Evolutionary conservation across 2,888 invertebrate genomes (phyloP), one percentile per base, ranked within the genome.

Genomic region (Cheilosia impressa): DNA sequence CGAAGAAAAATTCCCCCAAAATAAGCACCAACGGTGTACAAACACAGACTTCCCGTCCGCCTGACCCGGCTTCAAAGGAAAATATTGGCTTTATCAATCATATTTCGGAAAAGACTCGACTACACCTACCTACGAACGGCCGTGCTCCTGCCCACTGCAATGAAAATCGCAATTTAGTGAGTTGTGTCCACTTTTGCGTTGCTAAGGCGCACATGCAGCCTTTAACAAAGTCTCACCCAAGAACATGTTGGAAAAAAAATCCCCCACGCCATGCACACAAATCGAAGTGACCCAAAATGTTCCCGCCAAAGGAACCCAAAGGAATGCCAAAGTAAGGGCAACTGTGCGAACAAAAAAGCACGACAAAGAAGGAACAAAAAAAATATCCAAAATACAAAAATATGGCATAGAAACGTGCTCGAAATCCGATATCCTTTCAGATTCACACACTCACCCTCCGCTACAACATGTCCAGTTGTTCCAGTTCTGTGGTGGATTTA

Each of bases 391-490:
- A 57, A 66, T 47, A 80, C 73, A 79, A 65, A 79, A 80, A 75
- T 80, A 84, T 85, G 76, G 71, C 76, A 85, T 76, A 58, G 76
- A 81, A 81, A 85, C 81, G 85, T 85, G 85, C 76, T 62, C 41
- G 81, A 85, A 85, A 85, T 85, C 81, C 62, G 85, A 85, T 85
- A 85, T 85, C 85, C 81, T 85, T 80, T 77, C 55, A 60, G 80
- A 84, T 80, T 80, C 80, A 73, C 73, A 78, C 57, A 73, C 73
- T 72, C 58, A 63, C 45, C 68, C 60, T n/a, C 38, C 38, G 13
- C 38, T 38, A 2, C 73, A 19, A 1, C 19, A 81, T 66, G 71
- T 81, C 85, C 80, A 76, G 76, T 76, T 68, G 76, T 81, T 81
- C 81, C 76, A 85, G 75, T 85, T 85, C 66, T 53, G 45, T 63